Percentiles rank a stretch among this genome's conserved stretches.
Conservation (phyloP, 2,113 vertebrate genomes). For the Callipepla squamata region DNA sequence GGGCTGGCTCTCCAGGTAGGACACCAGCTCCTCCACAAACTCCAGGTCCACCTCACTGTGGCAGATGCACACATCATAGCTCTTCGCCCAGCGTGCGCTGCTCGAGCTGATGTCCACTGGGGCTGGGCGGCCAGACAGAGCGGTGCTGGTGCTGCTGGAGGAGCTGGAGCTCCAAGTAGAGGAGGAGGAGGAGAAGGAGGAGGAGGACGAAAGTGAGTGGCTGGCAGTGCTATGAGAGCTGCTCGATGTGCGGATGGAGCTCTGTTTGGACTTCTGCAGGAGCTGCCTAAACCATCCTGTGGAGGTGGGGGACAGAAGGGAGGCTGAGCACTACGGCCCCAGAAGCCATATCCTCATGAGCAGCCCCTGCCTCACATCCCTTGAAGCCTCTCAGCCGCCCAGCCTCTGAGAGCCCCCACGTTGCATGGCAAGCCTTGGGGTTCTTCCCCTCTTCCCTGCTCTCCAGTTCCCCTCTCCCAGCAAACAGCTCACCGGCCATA, state of each 20-base stretch:
- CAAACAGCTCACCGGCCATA: conserved; percentile 33
- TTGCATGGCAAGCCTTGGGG: not conserved
- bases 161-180: not conserved
- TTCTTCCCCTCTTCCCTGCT: not conserved
- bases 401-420: not conserved
- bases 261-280: conserved; percentile 58
- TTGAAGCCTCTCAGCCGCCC: too few species aligned
- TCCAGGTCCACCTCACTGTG: conserved; percentile 81
- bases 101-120: not conserved
- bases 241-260: not conserved
- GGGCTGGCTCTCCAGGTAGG: conserved; percentile 80
- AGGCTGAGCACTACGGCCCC: not conserved
- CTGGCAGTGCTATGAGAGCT: not conserved
- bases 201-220: not conserved
- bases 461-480: not conserved
- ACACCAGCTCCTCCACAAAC: conserved; percentile 79
- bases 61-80: conserved; percentile 87
- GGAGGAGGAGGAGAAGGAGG: not conserved
- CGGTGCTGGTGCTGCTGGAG: fast-evolving
- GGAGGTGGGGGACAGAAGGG: not conserved
- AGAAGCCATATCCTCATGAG: not conserved
- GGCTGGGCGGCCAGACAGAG: fast-evolving
- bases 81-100: conserved; percentile 77
- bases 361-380: not conserved
- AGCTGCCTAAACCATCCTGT: conserved; percentile 77